Evolutionary conservation across 2,113 vertebrate species (phyloP), one percentile per base, ranked within the genome.

Genomic region (Peucedramus taeniatus): DNA sequence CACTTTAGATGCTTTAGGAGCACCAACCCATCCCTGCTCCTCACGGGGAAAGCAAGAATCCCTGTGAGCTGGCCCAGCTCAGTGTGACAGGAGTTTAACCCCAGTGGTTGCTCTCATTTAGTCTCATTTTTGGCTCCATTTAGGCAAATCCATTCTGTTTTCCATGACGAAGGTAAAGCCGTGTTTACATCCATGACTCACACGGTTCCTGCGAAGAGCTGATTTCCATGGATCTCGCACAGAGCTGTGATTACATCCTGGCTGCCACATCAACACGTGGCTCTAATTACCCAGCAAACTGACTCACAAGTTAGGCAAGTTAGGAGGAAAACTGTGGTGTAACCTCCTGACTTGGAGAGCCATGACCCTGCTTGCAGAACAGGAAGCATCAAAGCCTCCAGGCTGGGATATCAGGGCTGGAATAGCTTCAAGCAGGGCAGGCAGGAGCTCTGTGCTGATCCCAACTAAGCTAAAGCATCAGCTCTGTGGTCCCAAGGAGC

Each of bases 181-280:
- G 95, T 75, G 93, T 86, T 96, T 89, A 14, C 82, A 51, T 35
- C 92, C 51, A n/a, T 98, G 97, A 97, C 96, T 97, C 97, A 97
- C 17, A 15, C 28, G 71, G 5, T 83, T 97, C 96, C 97, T 87
- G 81, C 4, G 31, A 95, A 96, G 84, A 79, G 76, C 65, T 15
- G 66, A 90, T 91, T 96, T 95, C 91, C 94, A 97, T 16, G 79
- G 95, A 91, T 78, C 88, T 49, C 49, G 68, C 53, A 49, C 88
- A 24, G 69, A 87, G 92, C 95, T 39, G 0, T 54, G 87, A 95
- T 93, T 77, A 31, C 17, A 50, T 31, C 89, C 92, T 68, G 94
- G 90, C 75, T 97, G 94, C 88, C 86, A 1, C 72, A 83, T 96
- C 91, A 84, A 92, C 96, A 96, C 91, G 79, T 95, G 96, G 70